Base-by-base conservation (phyloP, 2,113 vertebrate genomes). In the Oenanthe melanoleuca region DNA sequence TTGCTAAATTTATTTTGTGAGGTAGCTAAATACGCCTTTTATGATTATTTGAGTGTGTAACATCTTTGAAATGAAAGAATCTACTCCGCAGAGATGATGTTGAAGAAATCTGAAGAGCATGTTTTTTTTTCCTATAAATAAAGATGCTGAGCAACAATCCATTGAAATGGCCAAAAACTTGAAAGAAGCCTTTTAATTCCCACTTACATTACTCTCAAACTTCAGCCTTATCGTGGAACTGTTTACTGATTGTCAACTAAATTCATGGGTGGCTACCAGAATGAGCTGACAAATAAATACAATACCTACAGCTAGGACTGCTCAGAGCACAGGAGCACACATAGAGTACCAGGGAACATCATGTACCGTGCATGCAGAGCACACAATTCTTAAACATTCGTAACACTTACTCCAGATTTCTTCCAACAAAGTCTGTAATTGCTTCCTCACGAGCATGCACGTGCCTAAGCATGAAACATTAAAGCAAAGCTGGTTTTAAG, bases 381-480 rank as follows among this genome's bases (percentile, higher is more conserved):
- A 96, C 8, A 7, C 94, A 83, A 66, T 91, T 96, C 95, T 95
- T 92, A 97, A 97, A 97, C 26, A 77, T 94, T 97, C 2, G 7
- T 89, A 97, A 95, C 91, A 91, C 64, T 96, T 95, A 94, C 91
- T 96, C 97, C 91, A 95, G 95, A 96, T 97, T 97, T 98, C 93
- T 96, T 96, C 89, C 96, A 95, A 94, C 85, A 84, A 97, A 97
- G 95, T 80, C 96, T 85, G 77, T 86, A 95, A 94, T 91, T 95
- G 59, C 79, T 97, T 91, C 80, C 83, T 91, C 86, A 83, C 87
- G 89, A 97, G 85, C 44, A 93, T n/a, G 67, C 92, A 96, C 6
- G 53, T 86, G 95, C 67, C 75, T 59, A 94, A 93, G 94, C 92
- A 92, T 26, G 79, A 96, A 74, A 83, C 3, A 9, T 83, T 97